Base-by-base conservation (phyloP, 2,888 invertebrate genomes). In the Hemaris fuciformis region DNA sequence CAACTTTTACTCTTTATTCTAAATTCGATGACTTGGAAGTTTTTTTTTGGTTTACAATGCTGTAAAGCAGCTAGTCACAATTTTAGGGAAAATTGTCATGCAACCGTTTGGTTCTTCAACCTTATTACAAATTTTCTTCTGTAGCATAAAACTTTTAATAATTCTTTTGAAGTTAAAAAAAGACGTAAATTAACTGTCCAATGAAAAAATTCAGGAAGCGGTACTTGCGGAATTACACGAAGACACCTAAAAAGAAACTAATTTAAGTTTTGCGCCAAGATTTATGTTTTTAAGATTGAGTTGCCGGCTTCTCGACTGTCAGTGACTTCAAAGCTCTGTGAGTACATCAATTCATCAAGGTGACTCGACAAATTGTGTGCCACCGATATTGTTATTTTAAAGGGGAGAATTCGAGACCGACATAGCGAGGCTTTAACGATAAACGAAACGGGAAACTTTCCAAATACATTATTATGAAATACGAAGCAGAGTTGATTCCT, bases 381-480 rank as follows among this genome's bases (percentile, higher is more conserved):
- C 73, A 73, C 64, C 70, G 71, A 75, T 75, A 79, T 74, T 79
- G 74, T 76, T 74, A 76, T 76, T 79, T 74, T 67, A 74, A 76
- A 70, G 68, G 70, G 57, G 60, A 66, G 5, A 76, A 68, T 68
- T 71, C 73, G 27, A 63, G 65, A 66, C 66, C 65, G 63, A 72
- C 70, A 72, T 67, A 69, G 66, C 70, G 64, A 60, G 70, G 68
- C 62, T 67, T 71, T 75, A 75, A 79, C 75, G 74, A 68, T 75
- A 73, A 79, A 76, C 73, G 74, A 76, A 77, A 74, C 69, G 68
- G 71, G 69, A 74, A 83, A 82, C 78, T 82, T 81, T 78, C 69
- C 75, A 79, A 79, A 81, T 78, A 81, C 75, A 80, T 81, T 82
- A 80, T 76, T 77, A 70, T 81, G 77, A 81, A 81, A 77, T 79